phyloP scores from a whole-genome alignment of 2,888 invertebrate genomes.

The Ennomos quercinarius region DNA sequence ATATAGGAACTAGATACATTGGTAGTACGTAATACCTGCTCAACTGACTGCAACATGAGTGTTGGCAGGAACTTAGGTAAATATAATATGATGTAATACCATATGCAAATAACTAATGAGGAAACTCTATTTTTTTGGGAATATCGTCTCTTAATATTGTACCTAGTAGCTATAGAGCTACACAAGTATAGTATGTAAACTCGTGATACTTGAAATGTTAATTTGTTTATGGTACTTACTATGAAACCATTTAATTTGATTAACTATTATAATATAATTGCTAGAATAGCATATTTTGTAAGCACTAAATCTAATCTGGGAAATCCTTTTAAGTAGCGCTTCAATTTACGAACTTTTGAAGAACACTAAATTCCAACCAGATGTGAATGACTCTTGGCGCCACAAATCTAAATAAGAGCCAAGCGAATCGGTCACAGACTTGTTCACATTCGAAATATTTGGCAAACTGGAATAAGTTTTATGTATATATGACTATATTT shows the following conservation, averaged over 20 bases:
- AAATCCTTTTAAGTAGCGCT: slow-evolving; percentile 4
- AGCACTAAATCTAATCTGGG: slow-evolving; percentile 1
- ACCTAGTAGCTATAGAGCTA: neutral
- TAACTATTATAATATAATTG: too few species aligned
- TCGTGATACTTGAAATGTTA: neutral
- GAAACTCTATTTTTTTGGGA: slow-evolving; percentile 27
- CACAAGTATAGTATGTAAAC: too few species aligned
- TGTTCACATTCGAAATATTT: slow-evolving; percentile 33
- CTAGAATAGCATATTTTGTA: too few species aligned
- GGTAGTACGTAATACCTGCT: slow-evolving; percentile 15
- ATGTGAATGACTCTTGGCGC: slow-evolving; percentile 29
- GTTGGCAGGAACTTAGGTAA: slow-evolving; percentile 11
- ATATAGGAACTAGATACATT: slow-evolving; percentile 15
- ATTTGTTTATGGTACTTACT: neutral
- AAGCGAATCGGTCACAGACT: slow-evolving; percentile 11
- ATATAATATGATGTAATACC: slow-evolving; percentile 34
- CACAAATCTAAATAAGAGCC: slow-evolving; percentile 19
- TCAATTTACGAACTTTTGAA: neutral
- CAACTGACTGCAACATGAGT: slow-evolving; percentile 5
- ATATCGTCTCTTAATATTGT: slow-evolving; percentile 7
- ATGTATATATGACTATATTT: slow-evolving; percentile 26
- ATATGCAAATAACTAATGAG: slow-evolving; percentile 29
- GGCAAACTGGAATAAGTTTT: slow-evolving; percentile 23
- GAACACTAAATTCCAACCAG: slow-evolving; percentile 8
- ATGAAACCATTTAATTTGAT: too few species aligned